Evolutionary conservation across 1,140 invertebrate species (phyloP).

Genomic region (Brachionus sp.): DNA sequence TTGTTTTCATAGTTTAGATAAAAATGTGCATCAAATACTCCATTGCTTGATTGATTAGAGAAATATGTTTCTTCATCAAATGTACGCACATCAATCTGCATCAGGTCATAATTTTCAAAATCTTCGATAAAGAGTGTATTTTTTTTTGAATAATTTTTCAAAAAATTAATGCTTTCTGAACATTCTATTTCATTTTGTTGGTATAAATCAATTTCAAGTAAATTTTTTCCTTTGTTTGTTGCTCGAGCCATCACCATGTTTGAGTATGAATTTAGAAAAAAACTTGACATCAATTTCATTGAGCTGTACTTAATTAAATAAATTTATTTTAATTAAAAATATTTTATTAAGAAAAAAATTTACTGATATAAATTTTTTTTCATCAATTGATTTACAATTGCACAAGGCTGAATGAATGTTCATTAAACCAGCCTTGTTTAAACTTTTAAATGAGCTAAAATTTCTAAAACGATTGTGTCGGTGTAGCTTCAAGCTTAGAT

Average conservation of each 20-base stretch:
- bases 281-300: not conserved
- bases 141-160: not conserved
- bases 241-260: not conserved
- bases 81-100: not conserved
- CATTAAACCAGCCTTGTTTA: not conserved
- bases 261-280: not conserved
- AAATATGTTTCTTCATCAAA: constrained; percentile 29
- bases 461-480: not conserved
- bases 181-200: not conserved
- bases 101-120: not conserved
- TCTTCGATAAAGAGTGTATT: not conserved
- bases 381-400: not conserved
- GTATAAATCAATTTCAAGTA: not conserved
- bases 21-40: not conserved
- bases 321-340: not conserved
- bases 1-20: constrained; percentile 19
- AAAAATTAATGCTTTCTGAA: not conserved
- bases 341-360: not conserved
- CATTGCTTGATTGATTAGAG: not conserved
- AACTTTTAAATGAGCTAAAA: not conserved
- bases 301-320: not conserved
- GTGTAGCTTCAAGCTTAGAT: not conserved
- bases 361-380: not conserved
- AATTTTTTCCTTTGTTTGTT: not conserved
- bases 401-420: not conserved